Conservation (phyloP, 30 jellyfish, hydroid and myxozoan genomes). For the Chironex yamaguchii region DNA sequence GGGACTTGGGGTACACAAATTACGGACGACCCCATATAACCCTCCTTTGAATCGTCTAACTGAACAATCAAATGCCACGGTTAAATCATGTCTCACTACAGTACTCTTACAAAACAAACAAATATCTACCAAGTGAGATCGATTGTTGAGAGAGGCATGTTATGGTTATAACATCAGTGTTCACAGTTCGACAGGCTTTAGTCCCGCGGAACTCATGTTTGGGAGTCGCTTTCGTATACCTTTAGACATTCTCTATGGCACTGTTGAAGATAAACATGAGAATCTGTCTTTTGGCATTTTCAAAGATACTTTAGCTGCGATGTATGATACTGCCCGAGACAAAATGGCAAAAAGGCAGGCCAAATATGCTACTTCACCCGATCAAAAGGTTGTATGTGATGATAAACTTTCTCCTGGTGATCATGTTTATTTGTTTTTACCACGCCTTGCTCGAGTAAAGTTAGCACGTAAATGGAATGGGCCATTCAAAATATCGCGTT, state of each 20-base stretch:
- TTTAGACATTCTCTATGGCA: constrained; percentile 26
- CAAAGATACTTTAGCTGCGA: not conserved
- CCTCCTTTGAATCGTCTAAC: no score
- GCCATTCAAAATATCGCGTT: constrained; percentile 11
- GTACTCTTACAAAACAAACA: not conserved
- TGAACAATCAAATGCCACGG: no score
- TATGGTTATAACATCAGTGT: no score
- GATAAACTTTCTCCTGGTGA: constrained; percentile 7
- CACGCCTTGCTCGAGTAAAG: constrained; percentile 21
- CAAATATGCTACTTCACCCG: not conserved
- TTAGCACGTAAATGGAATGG: constrained; percentile 16
- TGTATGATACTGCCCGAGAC: constrained; percentile 31
- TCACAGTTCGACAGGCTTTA: constrained; percentile 33
- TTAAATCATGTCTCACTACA: not conserved
- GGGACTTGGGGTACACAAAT: not conserved
- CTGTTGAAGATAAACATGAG: not conserved
- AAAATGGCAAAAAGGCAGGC: constrained; percentile 28
- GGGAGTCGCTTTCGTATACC: constrained; percentile 44
- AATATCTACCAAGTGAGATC: constrained; percentile 9
- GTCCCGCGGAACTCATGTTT: constrained; percentile 51
- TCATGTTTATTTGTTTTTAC: constrained; percentile 17
- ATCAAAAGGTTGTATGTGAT: constrained; percentile 10
- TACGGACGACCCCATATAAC: not conserved
- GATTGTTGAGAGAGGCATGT: constrained; percentile 32
- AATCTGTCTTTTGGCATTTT: not conserved